Percentiles rank a stretch among this genome's conserved stretches.
Evolutionary conservation across 2,797 vertebrate genomes (phyloP).

Genomic region (Myotis planiceps): DNA sequence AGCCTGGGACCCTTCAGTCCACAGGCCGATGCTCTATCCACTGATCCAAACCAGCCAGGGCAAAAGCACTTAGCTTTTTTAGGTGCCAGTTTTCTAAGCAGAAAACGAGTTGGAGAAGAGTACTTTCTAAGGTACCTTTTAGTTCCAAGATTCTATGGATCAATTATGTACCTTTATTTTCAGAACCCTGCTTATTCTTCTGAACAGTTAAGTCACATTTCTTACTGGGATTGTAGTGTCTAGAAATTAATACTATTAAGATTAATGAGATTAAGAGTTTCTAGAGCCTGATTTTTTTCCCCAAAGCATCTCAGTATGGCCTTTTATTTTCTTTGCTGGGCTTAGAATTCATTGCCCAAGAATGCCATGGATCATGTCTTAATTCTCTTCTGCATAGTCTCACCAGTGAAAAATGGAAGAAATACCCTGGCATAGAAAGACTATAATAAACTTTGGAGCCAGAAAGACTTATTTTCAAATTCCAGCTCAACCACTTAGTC

Average conservation of each 20-base stretch:
- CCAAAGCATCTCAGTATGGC: neutral
- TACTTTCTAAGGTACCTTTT: neutral
- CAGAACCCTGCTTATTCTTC: neutral
- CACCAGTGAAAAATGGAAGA: neutral
- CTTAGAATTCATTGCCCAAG: neutral
- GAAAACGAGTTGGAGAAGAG: constrained; percentile 17
- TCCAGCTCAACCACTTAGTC: neutral
- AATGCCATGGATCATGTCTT: neutral
- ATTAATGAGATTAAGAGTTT: neutral
- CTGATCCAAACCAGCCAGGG: no score
- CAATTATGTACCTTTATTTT: neutral
- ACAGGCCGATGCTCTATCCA: no score
- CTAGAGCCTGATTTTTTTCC: neutral
- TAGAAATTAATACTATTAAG: neutral
- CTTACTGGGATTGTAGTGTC: neutral
- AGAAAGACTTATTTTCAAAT: constrained; percentile 15
- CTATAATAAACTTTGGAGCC: neutral
- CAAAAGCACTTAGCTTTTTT: neutral
- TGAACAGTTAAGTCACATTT: neutral
- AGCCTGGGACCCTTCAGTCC: no score
- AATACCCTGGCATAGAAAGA: neutral
- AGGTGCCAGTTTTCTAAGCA: constrained; percentile 9
- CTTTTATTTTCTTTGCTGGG: constrained; percentile 12
- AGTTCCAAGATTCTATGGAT: neutral
- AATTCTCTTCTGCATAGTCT: neutral